Base-by-base conservation (phyloP, 1,140 invertebrate species). In the Drosophila tani region DNA sequence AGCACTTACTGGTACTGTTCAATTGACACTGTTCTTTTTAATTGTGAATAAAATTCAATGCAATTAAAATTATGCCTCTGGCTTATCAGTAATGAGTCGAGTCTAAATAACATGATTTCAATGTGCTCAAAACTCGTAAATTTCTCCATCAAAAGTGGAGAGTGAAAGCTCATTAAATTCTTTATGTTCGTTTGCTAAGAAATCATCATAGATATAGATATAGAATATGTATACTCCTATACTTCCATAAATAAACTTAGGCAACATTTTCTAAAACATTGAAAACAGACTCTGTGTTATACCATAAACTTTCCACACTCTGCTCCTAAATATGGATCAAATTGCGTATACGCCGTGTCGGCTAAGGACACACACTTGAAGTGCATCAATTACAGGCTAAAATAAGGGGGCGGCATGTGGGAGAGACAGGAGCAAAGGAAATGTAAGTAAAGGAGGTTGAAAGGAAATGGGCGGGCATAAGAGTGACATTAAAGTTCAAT, bases 401-500 rank as follows among this genome's bases (percentile, higher is more conserved):
- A 29, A 29, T 29, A 29, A 7, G 27, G 27, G 27, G 27, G 27
- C 27, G 6, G 9, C 14, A 21, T 14, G n/a, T 11, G 24, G 12
- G 27, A 27, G 43, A 57, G 43, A 51, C 62, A 70, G 12, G 65
- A 9, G 7, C 43, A 35, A 21, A 9, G n/a, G 27, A n/a, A 11
- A 14, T 38, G 14, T 6, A 46, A 43, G 32, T 11, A n/a, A 40
- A 11, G 24, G 45, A 45, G 5, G 8, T 6, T 64, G 45, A 47
- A 6, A 27, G 46, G 73, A 78, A 75, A 78, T 71, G 43, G 53
- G 59, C 19, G 53, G 50, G 66, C 62, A 86, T 86, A 86, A 79
- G 78, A 73, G 76, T 58, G 64, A 84, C 82, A 84, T 84, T 77
- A 84, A 84, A 84, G 81, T 69, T 79, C 75, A 67, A 81, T 81